Evolutionary conservation across 2,797 vertebrate species (phyloP).

Genomic region (Crocodylus rhombifer): DNA sequence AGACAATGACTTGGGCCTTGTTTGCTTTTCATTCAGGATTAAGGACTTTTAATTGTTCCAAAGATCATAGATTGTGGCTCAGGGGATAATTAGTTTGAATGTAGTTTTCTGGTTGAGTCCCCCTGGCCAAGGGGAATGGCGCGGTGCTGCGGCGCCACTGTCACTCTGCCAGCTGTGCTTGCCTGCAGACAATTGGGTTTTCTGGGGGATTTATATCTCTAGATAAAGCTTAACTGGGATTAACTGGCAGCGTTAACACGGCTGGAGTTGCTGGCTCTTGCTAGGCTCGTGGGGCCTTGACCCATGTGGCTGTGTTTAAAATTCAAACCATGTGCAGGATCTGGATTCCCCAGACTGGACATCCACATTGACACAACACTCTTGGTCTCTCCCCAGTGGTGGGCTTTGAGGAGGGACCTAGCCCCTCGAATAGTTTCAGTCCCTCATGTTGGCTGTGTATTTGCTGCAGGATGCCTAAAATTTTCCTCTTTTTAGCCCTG

Average conservation of each 20-base stretch:
- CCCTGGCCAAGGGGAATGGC: neutral
- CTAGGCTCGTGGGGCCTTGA: neutral
- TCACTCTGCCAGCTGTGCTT: neutral
- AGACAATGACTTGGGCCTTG: constrained; percentile 60
- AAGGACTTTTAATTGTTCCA: constrained; percentile 73
- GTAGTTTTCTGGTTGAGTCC: constrained; percentile 66
- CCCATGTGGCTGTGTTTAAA: neutral
- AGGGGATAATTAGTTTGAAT: constrained; percentile 74
- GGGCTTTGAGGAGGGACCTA: neutral
- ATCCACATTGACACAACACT: neutral
- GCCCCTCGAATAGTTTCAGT: neutral
- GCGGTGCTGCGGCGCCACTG: neutral
- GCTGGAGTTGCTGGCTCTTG: neutral
- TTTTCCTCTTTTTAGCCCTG: neutral
- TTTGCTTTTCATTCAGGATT: constrained; percentile 81
- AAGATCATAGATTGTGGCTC: constrained; percentile 58
- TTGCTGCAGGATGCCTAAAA: neutral
- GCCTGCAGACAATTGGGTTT: neutral
- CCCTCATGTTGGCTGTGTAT: neutral
- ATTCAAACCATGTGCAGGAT: neutral
- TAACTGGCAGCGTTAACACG: neutral
- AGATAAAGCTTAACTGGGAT: neutral
- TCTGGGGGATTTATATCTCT: neutral
- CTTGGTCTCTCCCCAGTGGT: neutral
- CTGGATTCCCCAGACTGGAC: neutral